phyloP scores from a whole-genome alignment of 2,888 invertebrate genomes.

The Thelaira solivaga region DNA sequence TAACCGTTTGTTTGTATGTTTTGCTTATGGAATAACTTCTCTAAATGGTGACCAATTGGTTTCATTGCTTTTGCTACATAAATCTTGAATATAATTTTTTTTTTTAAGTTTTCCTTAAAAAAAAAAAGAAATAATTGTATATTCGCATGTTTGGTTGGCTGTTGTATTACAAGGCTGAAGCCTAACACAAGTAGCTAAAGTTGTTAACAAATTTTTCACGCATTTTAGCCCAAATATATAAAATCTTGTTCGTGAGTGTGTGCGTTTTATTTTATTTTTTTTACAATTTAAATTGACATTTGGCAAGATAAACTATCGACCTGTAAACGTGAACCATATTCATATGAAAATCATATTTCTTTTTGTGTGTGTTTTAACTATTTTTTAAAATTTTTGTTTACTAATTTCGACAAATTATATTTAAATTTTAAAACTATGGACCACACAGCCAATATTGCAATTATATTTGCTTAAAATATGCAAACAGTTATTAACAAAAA shows the following conservation, averaged over 20 bases:
- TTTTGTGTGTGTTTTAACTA: not conserved
- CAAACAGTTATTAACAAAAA: constrained; percentile 32
- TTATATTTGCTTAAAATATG: constrained; percentile 30
- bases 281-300: constrained; percentile 57
- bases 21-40: constrained; percentile 45
- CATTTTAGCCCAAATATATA: constrained; percentile 41
- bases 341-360: not conserved
- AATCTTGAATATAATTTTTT: constrained; percentile 49
- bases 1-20: constrained; percentile 12
- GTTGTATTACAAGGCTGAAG: not conserved
- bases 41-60: constrained; percentile 45
- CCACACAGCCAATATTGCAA: constrained; percentile 55
- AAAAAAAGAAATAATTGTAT: too few relatives aligned
- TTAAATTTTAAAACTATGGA: constrained; percentile 43
- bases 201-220: constrained; percentile 62
- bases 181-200: constrained; percentile 57
- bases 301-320: constrained; percentile 61
- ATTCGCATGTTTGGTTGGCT: too few relatives aligned
- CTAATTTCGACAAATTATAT: constrained; percentile 48
- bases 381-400: not conserved
- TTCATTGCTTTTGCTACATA: constrained; percentile 34
- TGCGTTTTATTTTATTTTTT: not conserved
- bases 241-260: constrained; percentile 7
- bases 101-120: not conserved
- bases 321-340: constrained; percentile 58